phyloP scores from a whole-genome alignment of 2,797 vertebrate species.

The Sparus aurata region DNA sequence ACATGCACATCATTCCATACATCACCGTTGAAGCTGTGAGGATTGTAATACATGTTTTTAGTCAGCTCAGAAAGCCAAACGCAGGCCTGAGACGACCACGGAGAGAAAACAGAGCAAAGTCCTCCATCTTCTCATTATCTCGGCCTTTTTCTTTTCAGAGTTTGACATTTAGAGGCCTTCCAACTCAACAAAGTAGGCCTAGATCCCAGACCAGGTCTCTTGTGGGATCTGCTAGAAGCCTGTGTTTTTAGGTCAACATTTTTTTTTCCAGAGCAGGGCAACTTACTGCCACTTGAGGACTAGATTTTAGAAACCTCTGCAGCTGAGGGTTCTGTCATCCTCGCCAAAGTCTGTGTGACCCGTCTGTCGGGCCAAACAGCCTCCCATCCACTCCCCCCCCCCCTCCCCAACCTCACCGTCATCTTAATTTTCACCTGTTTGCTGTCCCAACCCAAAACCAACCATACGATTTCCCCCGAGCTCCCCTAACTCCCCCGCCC shows the following conservation, averaged over 20 bases:
- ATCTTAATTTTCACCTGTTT: constrained; percentile 59
- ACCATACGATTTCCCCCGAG: constrained; percentile 82
- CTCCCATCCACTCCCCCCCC: neutral
- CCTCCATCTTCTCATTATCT: constrained; percentile 67
- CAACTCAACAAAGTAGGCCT: constrained; percentile 76
- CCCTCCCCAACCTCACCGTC: constrained; percentile 2
- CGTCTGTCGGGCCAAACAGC: constrained; percentile 35
- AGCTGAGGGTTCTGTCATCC: constrained; percentile 38
- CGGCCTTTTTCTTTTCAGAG: constrained; percentile 51
- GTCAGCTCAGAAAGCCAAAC: constrained; percentile 49
- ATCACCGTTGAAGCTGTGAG: constrained; percentile 69
- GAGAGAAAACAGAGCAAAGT: constrained; percentile 25
- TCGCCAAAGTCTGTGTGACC: constrained; percentile 54
- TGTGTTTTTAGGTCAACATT: constrained; percentile 73
- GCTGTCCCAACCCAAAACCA: constrained; percentile 73
- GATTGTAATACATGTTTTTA: constrained; percentile 56
- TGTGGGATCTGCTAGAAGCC: constrained; percentile 66
- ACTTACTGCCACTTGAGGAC: constrained; percentile 57
- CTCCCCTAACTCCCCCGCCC: constrained; percentile 72
- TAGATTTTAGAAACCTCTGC: constrained; percentile 42
- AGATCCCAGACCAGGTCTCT: constrained; percentile 70
- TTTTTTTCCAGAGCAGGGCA: constrained; percentile 63
- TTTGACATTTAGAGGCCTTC: constrained; percentile 77
- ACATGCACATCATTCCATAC: constrained; percentile 58
- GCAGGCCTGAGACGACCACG: constrained; percentile 36